Percentiles rank a stretch among this genome's conserved stretches.
Evolutionary conservation across 2,888 invertebrate species (phyloP).

Genomic region (Shargacucullia verbasci): DNA sequence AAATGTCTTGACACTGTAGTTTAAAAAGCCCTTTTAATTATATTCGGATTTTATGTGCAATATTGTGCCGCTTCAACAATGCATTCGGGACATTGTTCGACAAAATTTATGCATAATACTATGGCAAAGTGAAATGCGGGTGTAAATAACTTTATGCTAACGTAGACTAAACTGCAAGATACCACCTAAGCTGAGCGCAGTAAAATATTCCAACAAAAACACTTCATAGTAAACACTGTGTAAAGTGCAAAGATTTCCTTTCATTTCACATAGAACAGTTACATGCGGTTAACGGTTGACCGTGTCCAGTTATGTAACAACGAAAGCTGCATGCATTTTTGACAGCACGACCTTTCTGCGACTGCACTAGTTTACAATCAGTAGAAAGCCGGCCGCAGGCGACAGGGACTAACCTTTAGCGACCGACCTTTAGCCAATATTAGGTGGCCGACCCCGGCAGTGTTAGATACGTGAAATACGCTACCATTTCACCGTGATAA

Average conservation of each 20-base stretch:
- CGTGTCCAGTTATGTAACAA: slow-evolving; percentile 53
- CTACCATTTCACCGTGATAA: slow-evolving; percentile 81
- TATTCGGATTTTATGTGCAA: slow-evolving; percentile 29
- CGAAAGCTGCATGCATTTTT: slow-evolving; percentile 60
- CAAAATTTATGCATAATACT: slow-evolving; percentile 32
- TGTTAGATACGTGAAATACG: slow-evolving; percentile 72
- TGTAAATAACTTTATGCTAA: slow-evolving; percentile 36
- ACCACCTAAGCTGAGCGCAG: slow-evolving; percentile 9
- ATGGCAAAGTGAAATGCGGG: slow-evolving; percentile 29
- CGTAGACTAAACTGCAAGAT: slow-evolving; percentile 22
- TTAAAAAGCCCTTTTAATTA: slow-evolving; percentile 29
- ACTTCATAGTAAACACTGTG: slow-evolving; percentile 5
- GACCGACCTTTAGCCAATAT: slow-evolving; percentile 80
- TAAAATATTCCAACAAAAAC: slow-evolving; percentile 38
- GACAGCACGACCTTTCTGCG: slow-evolving; percentile 64
- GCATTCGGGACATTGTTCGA: slow-evolving; percentile 26
- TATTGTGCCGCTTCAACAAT: slow-evolving; percentile 27
- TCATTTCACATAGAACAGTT: slow-evolving; percentile 26
- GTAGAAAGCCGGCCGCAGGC: slow-evolving; percentile 81
- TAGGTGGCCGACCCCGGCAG: slow-evolving; percentile 76
- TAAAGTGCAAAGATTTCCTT: slow-evolving; percentile 28
- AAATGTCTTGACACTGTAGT: slow-evolving; percentile 2
- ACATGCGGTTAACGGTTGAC: slow-evolving; percentile 39
- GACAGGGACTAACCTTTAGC: slow-evolving; percentile 83
- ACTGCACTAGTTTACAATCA: slow-evolving; percentile 81